Evolutionary conservation across 2,797 vertebrate species (phyloP).

Genomic region (Rhinoraja longicauda): DNA sequence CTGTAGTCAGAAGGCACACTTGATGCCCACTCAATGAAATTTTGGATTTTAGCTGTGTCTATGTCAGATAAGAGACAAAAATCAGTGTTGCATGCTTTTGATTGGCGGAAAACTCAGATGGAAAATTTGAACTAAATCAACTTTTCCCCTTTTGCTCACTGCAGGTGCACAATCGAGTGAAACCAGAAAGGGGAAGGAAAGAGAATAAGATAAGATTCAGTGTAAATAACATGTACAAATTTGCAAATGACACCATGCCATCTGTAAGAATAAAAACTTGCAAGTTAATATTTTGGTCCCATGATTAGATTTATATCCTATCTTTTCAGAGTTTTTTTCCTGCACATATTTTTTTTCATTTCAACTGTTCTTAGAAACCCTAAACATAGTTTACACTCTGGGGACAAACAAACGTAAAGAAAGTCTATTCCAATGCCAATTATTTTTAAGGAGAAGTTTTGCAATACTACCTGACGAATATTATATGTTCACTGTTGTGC

Average conservation of each 20-base stretch:
- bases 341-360: not conserved
- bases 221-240: not conserved
- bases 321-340: not conserved
- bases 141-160: not conserved
- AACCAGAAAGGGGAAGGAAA: slow-evolving; percentile 21
- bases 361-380: not conserved
- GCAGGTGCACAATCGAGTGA: not conserved
- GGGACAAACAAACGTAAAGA: not conserved
- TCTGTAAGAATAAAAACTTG: not conserved
- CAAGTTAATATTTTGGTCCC: not conserved
- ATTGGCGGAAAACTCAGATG: not conserved
- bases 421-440: not conserved
- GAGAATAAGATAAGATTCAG: not conserved
- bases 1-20: not conserved
- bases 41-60: not conserved
- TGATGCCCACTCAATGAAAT: not conserved
- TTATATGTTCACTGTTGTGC: not conserved
- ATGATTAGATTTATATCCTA: too few relatives aligned
- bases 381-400: not conserved
- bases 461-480: too few relatives aligned
- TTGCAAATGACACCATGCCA: not conserved
- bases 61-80: not conserved
- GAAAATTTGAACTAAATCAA: not conserved
- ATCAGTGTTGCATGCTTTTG: too few relatives aligned
- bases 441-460: not conserved